Evolutionary conservation across 2,888 invertebrate genomes (phyloP), one percentile per base, ranked within the genome.

Genomic region (Capitulum mitella): DNA sequence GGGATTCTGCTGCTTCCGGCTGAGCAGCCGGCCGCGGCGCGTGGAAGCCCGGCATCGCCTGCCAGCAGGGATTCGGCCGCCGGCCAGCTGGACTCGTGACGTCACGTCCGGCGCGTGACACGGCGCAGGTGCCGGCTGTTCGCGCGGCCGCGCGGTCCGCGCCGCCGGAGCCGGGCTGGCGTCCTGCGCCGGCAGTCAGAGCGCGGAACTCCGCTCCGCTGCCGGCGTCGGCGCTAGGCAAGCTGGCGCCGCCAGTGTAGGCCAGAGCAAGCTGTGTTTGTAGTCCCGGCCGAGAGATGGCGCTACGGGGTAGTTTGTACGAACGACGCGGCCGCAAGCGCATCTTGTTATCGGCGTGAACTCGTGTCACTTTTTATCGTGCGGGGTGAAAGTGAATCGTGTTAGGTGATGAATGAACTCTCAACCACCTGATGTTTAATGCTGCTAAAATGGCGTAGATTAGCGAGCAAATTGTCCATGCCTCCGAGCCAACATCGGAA

Each of bases 341-440:
- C n/a, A n/a, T n/a, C 54, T n/a, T 26, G 54, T n/a, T 22, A 54
- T 54, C 54, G 54, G 54, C 54, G 54, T 54, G 54, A 54, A 54
- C 54, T n/a, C 54, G 54, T 54, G 54, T 54, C 54, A n/a, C n/a
- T 54, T 54, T 54, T 54, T 54, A 54, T 54, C 54, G 54, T n/a
- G 51, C 54, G 5, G n/a, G n/a, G 54, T 54, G 54, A 54, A 54
- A 54, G 54, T 54, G 54, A 54, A 26, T 54, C 54, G 54, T n/a
- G 54, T n/a, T n/a, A n/a, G 54, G 54, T 54, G 54, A 54, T 54
- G 54, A 54, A 54, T 54, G 54, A 10, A 54, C 54, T 2, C n/a
- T 22, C 54, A 3, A 2, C 54, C 54, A 54, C 54, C 54, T 54
- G 54, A 54, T 54, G 54, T 54, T 54, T 54, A 26, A 54, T 54